Base-by-base conservation (phyloP, 2,797 vertebrate genomes). In the Lepilemur septentrionalis region DNA sequence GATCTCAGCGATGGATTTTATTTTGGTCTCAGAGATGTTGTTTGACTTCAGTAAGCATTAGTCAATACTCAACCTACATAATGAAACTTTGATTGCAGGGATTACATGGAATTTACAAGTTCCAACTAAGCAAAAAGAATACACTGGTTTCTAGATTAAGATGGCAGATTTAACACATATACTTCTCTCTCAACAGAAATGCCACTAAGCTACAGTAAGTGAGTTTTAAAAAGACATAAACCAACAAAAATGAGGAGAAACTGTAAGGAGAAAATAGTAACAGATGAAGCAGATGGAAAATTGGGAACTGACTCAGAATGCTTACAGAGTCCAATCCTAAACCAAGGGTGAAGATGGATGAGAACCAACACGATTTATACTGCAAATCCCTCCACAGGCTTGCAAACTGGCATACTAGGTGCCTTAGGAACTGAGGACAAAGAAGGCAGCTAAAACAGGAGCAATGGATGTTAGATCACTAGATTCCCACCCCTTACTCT, bases 91-190 rank as follows among this genome's bases (percentile, higher is more conserved):
- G 12, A 76, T 12, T 65, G 2, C 12, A 43, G 43, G 67, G 41
- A 84, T 87, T 73, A 89, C 91, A 52, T 22, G 32, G 18, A 88
- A 85, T 81, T 76, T 41, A 52, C 35, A 81, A 57, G 28, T 84
- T 92, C 50, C 65, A 78, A 87, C 28, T 78, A 70, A 90, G 88
- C 41, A 91, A 67, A 80, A 75, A 59, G 4, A 91, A 55, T 25
- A 93, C 57, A 57, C 65, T 65, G 5, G 20, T 28, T 89, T 84
- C 72, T 43, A 52, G 38, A 94, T 41, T 72, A 85, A 61, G 50
- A 92, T n/a, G 48, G 63, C 30, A 94, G 86, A 95, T 81, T 94
- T 65, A 88, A 92, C 48, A 50, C n/a, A 35, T 3, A 46, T 35
- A 38, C 5, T 81, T 84, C 55, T 80, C 65, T 92, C 48, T 70